A percentile compares a stretch with the other conserved stretches of the same genome.
Evolutionary conservation across 2,888 invertebrate species (phyloP).

Genomic region (Rotaria sp.): DNA sequence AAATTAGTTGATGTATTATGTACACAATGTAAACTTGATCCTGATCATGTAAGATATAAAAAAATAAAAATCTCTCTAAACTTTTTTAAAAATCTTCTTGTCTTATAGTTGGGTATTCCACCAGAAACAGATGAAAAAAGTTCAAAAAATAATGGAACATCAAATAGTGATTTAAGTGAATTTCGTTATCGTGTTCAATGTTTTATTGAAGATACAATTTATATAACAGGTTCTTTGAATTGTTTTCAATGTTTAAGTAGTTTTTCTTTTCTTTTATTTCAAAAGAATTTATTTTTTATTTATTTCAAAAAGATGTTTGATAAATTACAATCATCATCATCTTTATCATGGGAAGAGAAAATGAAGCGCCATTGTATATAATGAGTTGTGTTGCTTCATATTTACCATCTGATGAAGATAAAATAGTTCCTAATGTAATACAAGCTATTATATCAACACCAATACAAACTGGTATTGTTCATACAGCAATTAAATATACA

Average conservation of each 20-base stretch:
- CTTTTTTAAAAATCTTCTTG: background rate
- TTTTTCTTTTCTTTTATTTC: background rate
- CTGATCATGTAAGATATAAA: slow-evolving; percentile 67
- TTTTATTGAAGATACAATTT: slow-evolving; percentile 88
- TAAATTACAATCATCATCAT: slow-evolving; percentile 59
- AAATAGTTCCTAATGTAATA: slow-evolving; percentile 83
- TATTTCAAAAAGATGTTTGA: slow-evolving; percentile 55
- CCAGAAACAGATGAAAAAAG: slow-evolving; percentile 65
- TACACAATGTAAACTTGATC: slow-evolving; percentile 87
- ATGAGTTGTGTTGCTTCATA: slow-evolving; percentile 92
- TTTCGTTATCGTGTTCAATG: slow-evolving; percentile 80
- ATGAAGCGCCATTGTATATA: slow-evolving; percentile 83
- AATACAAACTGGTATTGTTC: slow-evolving; percentile 60
- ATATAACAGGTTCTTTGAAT: slow-evolving; percentile 82
- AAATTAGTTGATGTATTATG: slow-evolving; percentile 79
- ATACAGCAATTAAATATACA: slow-evolving; percentile 78
- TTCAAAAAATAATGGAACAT: background rate
- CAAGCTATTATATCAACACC: slow-evolving; percentile 70
- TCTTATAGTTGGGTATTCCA: slow-evolving; percentile 65
- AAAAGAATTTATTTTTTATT: background rate
- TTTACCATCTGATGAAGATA: slow-evolving; percentile 80
- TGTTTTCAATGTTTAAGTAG: slow-evolving; percentile 76
- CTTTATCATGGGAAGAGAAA: slow-evolving; percentile 75
- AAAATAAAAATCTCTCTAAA: background rate
- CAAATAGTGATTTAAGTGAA: slow-evolving; percentile 63